A percentile compares a stretch with the other conserved stretches of the same genome.
Evolutionary conservation across 2,888 invertebrate genomes (phyloP).

Genomic region (Tethea ocularis): DNA sequence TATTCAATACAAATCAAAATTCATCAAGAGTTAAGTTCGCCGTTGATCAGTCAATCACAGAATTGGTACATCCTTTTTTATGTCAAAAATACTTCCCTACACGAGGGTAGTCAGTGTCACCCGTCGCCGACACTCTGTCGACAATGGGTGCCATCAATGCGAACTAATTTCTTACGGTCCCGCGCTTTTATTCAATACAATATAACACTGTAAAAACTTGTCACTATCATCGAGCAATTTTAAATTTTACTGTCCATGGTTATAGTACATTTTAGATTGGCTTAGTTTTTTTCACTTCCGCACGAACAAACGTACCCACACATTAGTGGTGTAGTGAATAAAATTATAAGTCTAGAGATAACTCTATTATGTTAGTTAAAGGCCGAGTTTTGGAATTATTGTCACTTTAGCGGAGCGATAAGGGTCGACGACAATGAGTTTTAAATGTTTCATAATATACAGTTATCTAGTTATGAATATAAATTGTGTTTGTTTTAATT

Average conservation of each 20-base stretch:
- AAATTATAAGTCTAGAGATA: conserved; percentile 59
- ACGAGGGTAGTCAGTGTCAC: not conserved
- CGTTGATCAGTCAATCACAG: not conserved
- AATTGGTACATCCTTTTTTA: not conserved
- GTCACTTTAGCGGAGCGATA: conserved; percentile 7
- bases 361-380: conserved; percentile 50
- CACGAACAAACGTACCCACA: conserved; percentile 72
- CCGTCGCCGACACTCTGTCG: not conserved
- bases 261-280: not conserved
- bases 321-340: conserved; percentile 67
- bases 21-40: not conserved
- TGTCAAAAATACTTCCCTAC: not conserved
- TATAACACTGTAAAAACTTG: conserved; percentile 29
- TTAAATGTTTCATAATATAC: conserved; percentile 6
- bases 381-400: conserved; percentile 16
- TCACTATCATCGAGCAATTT: not conserved
- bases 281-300: conserved; percentile 51
- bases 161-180: conserved; percentile 79
- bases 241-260: not conserved
- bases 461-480: conserved; percentile 9
- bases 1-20: not conserved
- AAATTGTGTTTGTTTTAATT: conserved; percentile 11
- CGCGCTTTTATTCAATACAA: conserved; percentile 65
- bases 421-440: not conserved
- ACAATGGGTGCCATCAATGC: conserved; percentile 70